These are phyloP conservation scores for Deilephila porcellus DNA, from an alignment of 2,888 invertebrate species.

Conservation along the genomic window DNA sequence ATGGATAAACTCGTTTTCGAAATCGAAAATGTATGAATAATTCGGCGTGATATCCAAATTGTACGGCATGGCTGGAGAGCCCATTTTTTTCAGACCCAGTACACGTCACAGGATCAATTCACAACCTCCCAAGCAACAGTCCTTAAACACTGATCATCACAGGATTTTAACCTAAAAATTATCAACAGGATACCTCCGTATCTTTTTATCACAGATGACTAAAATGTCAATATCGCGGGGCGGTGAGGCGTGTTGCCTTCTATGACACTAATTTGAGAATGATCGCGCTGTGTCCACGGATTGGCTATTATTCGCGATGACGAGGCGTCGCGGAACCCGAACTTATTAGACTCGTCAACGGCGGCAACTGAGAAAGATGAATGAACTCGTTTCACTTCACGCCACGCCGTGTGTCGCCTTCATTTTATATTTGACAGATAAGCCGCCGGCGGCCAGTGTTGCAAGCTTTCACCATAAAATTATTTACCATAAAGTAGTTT, in stretches of 20 bases:
- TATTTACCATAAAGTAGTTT: not conserved
- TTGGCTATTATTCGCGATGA: slow-evolving; percentile 74
- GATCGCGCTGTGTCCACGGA: slow-evolving; percentile 63
- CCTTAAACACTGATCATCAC: slow-evolving; percentile 73
- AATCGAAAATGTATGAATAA: slow-evolving; percentile 97
- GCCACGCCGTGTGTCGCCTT: slow-evolving; percentile 60
- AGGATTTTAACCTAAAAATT: slow-evolving; percentile 77
- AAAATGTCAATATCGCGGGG: slow-evolving; percentile 71
- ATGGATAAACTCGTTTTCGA: slow-evolving; percentile 97
- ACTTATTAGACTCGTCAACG: slow-evolving; percentile 61
- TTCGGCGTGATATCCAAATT: slow-evolving; percentile 88
- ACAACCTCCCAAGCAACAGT: slow-evolving; percentile 50
- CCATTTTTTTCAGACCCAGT: slow-evolving; percentile 59
- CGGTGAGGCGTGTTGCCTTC: slow-evolving; percentile 64
- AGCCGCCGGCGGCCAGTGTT: slow-evolving; percentile 34
- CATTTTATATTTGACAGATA: slow-evolving; percentile 51
- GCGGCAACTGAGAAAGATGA: slow-evolving; percentile 60
- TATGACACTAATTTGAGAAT: slow-evolving; percentile 66
- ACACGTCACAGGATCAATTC: slow-evolving; percentile 54
- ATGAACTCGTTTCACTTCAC: slow-evolving; percentile 63
- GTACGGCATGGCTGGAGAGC: slow-evolving; percentile 77
- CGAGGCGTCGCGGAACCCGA: slow-evolving; percentile 64
- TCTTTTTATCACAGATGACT: slow-evolving; percentile 79
- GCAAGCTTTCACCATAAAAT: slow-evolving; percentile 8
- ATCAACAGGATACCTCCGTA: slow-evolving; percentile 64